These are phyloP conservation scores for Bradypodion ventrale DNA, from an alignment of 2,797 vertebrate species.

Conservation along the genomic window DNA sequence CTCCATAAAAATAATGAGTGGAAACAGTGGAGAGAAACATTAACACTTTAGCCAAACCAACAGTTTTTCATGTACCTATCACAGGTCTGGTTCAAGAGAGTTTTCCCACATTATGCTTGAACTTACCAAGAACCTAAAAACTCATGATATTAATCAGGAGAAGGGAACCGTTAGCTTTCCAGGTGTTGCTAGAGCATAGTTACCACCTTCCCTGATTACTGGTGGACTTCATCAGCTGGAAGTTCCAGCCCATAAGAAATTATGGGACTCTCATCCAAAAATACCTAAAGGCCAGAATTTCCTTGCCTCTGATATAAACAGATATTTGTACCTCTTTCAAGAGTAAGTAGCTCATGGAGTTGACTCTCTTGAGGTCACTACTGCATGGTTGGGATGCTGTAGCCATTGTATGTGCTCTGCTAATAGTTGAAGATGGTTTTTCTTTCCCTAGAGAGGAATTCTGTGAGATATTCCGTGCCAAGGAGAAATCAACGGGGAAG, in stretches of 20 bases:
- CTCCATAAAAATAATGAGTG: background rate
- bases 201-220: too few species aligned
- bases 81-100: too few species aligned
- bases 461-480: slow-evolving; percentile 97
- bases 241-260: background rate
- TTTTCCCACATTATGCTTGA: background rate
- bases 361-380: background rate
- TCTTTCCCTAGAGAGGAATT: slow-evolving; percentile 89
- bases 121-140: background rate
- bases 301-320: background rate
- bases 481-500: slow-evolving; percentile 93
- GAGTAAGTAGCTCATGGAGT: background rate
- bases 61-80: background rate
- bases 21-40: background rate
- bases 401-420: background rate
- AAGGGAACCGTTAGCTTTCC: background rate
- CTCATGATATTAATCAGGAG: background rate
- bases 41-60: background rate
- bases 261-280: background rate
- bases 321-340: background rate
- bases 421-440: background rate
- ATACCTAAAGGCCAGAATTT: background rate
- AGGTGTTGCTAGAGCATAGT: background rate
- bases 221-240: background rate
- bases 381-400: background rate